phyloP scores from a whole-genome alignment of 2,113 vertebrate genomes.

The Pontoporia blainvillei region DNA sequence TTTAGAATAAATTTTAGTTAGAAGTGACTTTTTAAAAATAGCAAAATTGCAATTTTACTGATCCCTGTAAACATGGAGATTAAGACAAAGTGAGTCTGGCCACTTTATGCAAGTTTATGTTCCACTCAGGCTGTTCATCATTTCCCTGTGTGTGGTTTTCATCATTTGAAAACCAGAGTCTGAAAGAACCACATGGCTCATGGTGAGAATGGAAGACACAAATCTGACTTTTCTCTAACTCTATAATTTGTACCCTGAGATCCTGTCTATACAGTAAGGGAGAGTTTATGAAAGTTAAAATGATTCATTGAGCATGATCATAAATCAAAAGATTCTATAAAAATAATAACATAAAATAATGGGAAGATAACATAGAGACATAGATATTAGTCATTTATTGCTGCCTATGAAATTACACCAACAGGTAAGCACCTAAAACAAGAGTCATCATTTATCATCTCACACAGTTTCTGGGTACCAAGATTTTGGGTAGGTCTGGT shows the following conservation, averaged over 20 bases:
- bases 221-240: background rate
- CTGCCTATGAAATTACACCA: background rate
- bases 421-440: background rate
- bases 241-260: background rate
- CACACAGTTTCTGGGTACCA: background rate
- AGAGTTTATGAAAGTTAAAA: background rate
- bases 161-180: background rate
- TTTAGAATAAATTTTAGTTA: background rate
- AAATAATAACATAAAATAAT: background rate
- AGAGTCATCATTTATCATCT: fast-evolving
- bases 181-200: background rate
- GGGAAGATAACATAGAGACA: background rate
- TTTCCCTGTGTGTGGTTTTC: background rate
- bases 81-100: background rate
- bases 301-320: background rate
- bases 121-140: background rate
- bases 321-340: background rate
- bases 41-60: background rate
- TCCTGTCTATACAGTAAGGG: background rate
- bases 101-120: background rate
- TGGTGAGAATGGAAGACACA: background rate
- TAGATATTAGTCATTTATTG: background rate
- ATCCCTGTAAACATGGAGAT: background rate
- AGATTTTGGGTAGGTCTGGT: background rate
- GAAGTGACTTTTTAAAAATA: background rate